These are phyloP conservation scores for Chionodraco myersi DNA, from an alignment of 2,113 vertebrate species.

Conservation along the genomic window DNA sequence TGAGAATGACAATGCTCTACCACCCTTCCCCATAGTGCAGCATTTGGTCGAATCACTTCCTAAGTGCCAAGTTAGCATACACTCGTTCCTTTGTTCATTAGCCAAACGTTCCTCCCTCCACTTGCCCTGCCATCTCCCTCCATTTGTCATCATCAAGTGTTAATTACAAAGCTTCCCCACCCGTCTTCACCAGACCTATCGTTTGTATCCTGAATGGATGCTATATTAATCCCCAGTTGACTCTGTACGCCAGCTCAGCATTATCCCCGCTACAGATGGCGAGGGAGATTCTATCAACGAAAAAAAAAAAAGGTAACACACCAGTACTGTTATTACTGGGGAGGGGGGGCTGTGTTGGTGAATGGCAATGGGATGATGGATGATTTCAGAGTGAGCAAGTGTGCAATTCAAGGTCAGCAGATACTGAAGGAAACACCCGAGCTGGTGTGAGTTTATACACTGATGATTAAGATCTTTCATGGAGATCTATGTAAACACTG, in stretches of 20 bases:
- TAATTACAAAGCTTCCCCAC: conserved; percentile 75
- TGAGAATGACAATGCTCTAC: conserved; percentile 34
- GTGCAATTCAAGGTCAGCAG: conserved; percentile 66
- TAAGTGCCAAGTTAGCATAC: conserved; percentile 59
- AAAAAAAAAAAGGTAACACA: conserved; percentile 58
- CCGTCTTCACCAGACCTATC: conserved; percentile 44
- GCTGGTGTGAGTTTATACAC: conserved; percentile 31
- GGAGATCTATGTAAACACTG: conserved; percentile 42
- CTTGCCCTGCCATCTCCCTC: conserved; percentile 60
- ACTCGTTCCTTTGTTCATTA: conserved; percentile 74
- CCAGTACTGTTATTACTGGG: conserved; percentile 54
- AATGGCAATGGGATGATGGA: conserved; percentile 60
- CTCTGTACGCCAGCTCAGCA: conserved; percentile 69
- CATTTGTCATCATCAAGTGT: conserved; percentile 81
- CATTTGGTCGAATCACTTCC: conserved; percentile 44
- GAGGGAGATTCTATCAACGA: conserved; percentile 55
- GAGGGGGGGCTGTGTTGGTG: conserved; percentile 47
- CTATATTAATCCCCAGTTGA: conserved; percentile 75
- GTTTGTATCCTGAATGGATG: conserved; percentile 44
- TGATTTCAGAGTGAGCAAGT: conserved; percentile 52
- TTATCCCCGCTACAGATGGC: conserved; percentile 64
- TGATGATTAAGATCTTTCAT: conserved; percentile 51
- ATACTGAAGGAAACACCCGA: conserved; percentile 24
- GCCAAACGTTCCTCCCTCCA: conserved; percentile 60
- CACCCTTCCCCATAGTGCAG: conserved; percentile 14